phyloP scores from a whole-genome alignment of 1,140 invertebrate species.

The Gryon sp. region DNA sequence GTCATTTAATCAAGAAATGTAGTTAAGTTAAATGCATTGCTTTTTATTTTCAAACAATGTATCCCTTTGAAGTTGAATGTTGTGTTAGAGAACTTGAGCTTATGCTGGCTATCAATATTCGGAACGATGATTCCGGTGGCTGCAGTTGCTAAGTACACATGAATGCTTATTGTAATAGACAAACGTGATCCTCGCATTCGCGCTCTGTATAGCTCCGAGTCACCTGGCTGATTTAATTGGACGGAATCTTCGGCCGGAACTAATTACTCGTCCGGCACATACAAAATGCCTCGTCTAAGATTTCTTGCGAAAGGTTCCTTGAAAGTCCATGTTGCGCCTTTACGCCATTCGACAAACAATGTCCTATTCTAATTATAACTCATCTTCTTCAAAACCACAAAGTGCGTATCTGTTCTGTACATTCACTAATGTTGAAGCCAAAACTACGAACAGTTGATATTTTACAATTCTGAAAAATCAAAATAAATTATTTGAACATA shows the following conservation, averaged over 20 bases:
- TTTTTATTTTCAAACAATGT: background rate
- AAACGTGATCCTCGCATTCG: conserved; percentile 53
- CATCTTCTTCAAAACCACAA: conserved; percentile 22
- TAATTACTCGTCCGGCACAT: conserved; percentile 60
- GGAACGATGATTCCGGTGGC: conserved; percentile 2
- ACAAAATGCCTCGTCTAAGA: conserved; percentile 55
- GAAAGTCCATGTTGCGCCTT: conserved; percentile 46
- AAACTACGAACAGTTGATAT: no score
- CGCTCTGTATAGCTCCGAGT: conserved; percentile 61
- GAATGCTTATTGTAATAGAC: conserved; percentile 54
- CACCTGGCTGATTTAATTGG: conserved; percentile 62
- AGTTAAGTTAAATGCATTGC: background rate
- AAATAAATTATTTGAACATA: no score
- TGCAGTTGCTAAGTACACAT: conserved; percentile 31
- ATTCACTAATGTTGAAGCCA: no score
- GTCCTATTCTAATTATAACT: conserved; percentile 40
- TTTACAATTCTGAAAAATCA: no score
- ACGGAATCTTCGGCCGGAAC: conserved; percentile 62
- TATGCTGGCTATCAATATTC: background rate
- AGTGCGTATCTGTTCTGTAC: no score
- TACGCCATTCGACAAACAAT: conserved; percentile 29
- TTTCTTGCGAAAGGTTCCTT: conserved; percentile 58
- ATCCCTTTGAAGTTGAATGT: background rate
- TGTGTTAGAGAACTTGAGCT: background rate
- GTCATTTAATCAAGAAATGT: background rate